phyloP scores from a whole-genome alignment of 1,140 invertebrate species.

The Hestina assimilis region DNA sequence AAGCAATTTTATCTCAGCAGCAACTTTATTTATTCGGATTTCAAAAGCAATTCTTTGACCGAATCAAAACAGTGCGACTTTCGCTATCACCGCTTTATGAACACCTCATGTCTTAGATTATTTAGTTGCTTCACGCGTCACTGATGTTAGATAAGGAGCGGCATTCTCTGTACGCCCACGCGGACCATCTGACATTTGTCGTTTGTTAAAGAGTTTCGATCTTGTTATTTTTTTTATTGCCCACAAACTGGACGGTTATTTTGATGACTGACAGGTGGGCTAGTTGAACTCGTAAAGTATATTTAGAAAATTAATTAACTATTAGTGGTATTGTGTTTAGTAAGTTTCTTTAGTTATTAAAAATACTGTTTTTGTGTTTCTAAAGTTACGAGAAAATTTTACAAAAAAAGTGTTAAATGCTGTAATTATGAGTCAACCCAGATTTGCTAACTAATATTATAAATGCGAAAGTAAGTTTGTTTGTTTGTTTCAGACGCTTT shows the following conservation, averaged over 20 bases:
- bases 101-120: constrained; percentile 23
- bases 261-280: constrained; percentile 22
- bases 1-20: background rate
- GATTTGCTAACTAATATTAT: no score
- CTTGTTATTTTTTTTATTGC: constrained; percentile 33
- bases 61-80: constrained; percentile 14
- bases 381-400: no score
- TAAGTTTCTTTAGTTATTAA: no score
- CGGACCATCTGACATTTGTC: constrained; percentile 44
- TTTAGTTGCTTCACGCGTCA: constrained; percentile 33
- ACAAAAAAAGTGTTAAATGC: no score
- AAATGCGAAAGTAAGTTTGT: no score
- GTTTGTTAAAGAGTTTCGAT: constrained; percentile 37
- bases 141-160: constrained; percentile 33
- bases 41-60: background rate
- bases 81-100: constrained; percentile 26
- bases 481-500: no score
- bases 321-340: no score
- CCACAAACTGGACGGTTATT: constrained; percentile 16
- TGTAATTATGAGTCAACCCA: no score
- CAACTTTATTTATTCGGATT: background rate
- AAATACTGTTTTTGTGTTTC: no score
- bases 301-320: background rate
- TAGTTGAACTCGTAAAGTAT: background rate
- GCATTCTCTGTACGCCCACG: constrained; percentile 46